phyloP scores from a whole-genome alignment of 2,797 vertebrate species.

The Helicolenus hilgendorfi region DNA sequence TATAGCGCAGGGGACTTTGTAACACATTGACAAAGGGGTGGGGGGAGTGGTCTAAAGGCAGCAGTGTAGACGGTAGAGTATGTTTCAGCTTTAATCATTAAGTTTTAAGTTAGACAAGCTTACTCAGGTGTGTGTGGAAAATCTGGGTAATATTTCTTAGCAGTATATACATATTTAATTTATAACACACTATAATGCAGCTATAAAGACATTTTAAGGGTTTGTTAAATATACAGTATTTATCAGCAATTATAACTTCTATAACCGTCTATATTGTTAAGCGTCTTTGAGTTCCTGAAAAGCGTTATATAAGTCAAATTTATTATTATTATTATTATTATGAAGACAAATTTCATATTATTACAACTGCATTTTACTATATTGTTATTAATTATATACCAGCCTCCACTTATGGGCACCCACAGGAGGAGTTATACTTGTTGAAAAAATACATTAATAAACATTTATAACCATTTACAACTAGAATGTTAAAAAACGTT shows the following conservation, averaged over 20 bases:
- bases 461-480: background rate
- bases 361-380: background rate
- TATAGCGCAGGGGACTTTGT: constrained; percentile 66
- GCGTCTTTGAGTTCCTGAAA: no score
- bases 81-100: constrained; percentile 26
- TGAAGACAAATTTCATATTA: background rate
- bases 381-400: background rate
- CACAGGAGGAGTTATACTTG: background rate
- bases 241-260: background rate
- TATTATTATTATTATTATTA: no score
- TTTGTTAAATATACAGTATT: background rate
- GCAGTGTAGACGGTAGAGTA: constrained; percentile 27
- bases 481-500: background rate
- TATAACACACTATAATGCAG: background rate
- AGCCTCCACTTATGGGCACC: no score
- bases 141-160: background rate
- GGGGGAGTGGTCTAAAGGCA: background rate
- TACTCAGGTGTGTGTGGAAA: background rate
- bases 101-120: background rate
- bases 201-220: background rate
- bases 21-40: constrained; percentile 24
- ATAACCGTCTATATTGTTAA: no score
- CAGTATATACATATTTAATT: background rate
- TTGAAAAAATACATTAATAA: background rate
- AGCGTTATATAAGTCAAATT: no score